Evolutionary conservation across 2,797 vertebrate species (phyloP).

Genomic region (Tadarida brasiliensis): DNA sequence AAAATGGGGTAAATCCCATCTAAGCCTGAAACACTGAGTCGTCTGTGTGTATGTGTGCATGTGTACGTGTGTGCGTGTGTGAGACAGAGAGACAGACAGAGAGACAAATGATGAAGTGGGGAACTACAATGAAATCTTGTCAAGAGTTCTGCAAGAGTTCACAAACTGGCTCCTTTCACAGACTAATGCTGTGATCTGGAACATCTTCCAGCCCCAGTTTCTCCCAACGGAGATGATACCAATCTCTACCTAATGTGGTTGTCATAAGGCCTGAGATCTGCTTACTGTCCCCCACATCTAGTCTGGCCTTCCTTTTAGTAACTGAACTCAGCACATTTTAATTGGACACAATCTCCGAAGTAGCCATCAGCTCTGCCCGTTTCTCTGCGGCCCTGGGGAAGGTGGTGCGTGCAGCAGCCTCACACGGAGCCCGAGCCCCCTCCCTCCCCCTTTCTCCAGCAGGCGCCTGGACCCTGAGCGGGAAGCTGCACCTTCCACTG

Average conservation of each 20-base stretch:
- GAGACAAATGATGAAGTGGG: background rate
- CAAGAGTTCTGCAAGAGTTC: background rate
- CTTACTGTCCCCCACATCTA: background rate
- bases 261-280: background rate
- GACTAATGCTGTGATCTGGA: background rate
- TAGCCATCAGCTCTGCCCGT: background rate
- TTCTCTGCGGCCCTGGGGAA: background rate
- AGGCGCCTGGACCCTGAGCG: background rate
- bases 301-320: background rate
- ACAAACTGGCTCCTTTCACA: too few species aligned
- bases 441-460: background rate
- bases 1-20: background rate
- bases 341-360: background rate
- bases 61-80: background rate
- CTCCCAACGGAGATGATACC: background rate
- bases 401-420: fast-evolving
- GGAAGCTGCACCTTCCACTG: background rate
- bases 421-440: background rate
- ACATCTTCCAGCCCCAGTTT: background rate
- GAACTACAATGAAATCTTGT: background rate
- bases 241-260: background rate
- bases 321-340: background rate
- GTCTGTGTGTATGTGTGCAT: fast-evolving
- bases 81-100: background rate
- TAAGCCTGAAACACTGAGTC: background rate